Base-by-base conservation (phyloP, 2,113 vertebrate species). In the Sterna hirundo region DNA sequence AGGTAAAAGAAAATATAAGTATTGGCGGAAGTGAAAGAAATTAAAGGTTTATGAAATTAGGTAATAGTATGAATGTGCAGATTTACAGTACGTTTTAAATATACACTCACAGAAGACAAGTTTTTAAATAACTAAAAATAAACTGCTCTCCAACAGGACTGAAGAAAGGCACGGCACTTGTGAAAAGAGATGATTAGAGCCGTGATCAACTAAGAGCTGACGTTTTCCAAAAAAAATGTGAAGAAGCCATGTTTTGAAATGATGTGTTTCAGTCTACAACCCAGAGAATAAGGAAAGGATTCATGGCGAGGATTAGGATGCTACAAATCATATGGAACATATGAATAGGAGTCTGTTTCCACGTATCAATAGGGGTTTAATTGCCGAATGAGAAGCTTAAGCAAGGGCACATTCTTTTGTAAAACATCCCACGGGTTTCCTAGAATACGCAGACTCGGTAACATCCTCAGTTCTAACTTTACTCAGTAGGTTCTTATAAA, bases 291-390 rank as follows among this genome's bases (percentile, higher is more conserved):
- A 97, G 94, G 95, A 92, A 92, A 78, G 88, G 95, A 97, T 97
- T 98, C 95, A 97, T 85, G 71, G 71, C 83, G 95, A 93, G 97
- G 96, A 94, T 95, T 92, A 93, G 91, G 93, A 96, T 92, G 92
- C 87, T 93, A 95, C 94, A 97, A 98, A 97, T 97, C 94, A 93
- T 90, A 96, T 84, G 62, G 94, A 96, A 95, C 90, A 92, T 86
- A 97, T 97, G 96, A 98, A 96, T 90, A 94, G 96, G 47, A 92
- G 88, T 94, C 94, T 97, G 95, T 95, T 97, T 97, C 94, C 89
- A 79, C n/a, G 71, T 86, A 96, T 95, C 95, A 96, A 94, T 86
- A 94, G 93, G 96, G 70, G 87, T 54, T 92, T 93, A 97, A 94
- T 88, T 97, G 97, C 95, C 96, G 80, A 97, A 96, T 90, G 76